A percentile compares a stretch with the other conserved stretches of the same genome.
phyloP scores from a whole-genome alignment of 2,797 vertebrate species.

The Nyctalus aviator region DNA sequence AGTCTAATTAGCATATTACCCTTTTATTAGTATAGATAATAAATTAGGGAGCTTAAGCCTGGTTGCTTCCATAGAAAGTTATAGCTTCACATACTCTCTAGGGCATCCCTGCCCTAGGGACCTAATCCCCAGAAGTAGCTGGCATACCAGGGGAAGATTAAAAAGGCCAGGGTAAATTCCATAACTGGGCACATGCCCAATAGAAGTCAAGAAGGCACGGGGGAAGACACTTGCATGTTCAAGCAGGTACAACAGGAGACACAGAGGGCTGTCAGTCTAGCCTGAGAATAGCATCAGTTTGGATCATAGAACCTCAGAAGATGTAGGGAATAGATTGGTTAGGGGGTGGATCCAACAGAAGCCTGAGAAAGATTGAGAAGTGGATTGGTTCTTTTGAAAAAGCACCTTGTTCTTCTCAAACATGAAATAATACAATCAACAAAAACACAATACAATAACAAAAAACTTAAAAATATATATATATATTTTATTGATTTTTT shows the following conservation, averaged over 20 bases:
- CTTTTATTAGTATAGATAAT: not conserved
- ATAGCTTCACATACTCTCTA: not conserved
- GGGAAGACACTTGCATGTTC: not conserved
- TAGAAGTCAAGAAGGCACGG: no score
- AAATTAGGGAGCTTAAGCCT: not conserved
- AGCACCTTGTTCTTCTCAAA: not conserved
- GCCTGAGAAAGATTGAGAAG: not conserved
- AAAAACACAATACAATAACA: no score
- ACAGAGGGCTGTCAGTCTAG: not conserved
- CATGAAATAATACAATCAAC: not conserved
- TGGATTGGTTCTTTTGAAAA: not conserved
- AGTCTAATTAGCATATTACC: no score
- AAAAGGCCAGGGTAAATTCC: not conserved
- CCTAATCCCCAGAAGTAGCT: not conserved
- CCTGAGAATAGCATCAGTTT: not conserved
- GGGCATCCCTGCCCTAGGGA: not conserved
- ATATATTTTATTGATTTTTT: no score
- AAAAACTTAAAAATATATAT: no score
- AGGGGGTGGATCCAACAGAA: not conserved
- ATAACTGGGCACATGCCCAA: no score
- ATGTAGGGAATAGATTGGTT: not conserved
- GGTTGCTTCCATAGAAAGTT: not conserved
- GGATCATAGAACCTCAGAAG: not conserved
- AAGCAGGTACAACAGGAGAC: not conserved
- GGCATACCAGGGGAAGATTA: not conserved